Evolutionary conservation across 2,888 invertebrate genomes (phyloP).

Genomic region (Ectemnius lituratus): DNA sequence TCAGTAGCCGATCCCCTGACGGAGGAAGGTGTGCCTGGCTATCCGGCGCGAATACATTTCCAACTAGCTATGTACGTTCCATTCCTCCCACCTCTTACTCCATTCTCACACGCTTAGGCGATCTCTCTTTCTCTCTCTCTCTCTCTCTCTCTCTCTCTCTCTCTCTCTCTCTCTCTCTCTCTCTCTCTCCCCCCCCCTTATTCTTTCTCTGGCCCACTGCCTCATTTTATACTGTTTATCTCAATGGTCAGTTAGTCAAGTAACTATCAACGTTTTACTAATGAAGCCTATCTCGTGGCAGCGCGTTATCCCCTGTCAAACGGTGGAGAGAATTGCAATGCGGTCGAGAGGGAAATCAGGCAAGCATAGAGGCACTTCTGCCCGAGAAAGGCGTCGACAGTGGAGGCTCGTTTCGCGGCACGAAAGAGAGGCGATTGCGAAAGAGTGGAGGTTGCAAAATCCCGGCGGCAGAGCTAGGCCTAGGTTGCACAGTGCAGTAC

Average conservation of each 20-base stretch:
- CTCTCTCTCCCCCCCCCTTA: too few species aligned
- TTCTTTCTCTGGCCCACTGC: not conserved
- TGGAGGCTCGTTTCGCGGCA: constrained; percentile 24
- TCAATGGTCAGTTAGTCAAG: too few species aligned
- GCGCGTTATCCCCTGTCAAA: too few species aligned
- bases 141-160: too few species aligned
- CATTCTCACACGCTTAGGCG: not conserved
- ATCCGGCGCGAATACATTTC: constrained; percentile 17
- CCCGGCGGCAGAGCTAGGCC: constrained; percentile 40
- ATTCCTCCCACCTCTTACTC: not conserved
- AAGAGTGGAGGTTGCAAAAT: constrained; percentile 47
- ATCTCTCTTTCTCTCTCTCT: too few species aligned
- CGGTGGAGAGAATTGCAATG: too few species aligned
- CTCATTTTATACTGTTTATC: not conserved
- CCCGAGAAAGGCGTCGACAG: constrained; percentile 10
- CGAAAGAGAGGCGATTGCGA: constrained; percentile 60
- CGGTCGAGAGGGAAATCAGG: too few species aligned
- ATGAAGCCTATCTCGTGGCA: too few species aligned
- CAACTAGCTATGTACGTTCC: not conserved
- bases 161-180: too few species aligned
- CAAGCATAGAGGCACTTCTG: constrained; percentile 24
- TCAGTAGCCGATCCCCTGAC: constrained; percentile 36
- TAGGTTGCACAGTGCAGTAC: constrained; percentile 31
- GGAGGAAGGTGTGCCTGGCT: constrained; percentile 28
- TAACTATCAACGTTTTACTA: too few species aligned